Base-by-base conservation (phyloP, 2,797 vertebrate species). In the Salmo trutta region DNA sequence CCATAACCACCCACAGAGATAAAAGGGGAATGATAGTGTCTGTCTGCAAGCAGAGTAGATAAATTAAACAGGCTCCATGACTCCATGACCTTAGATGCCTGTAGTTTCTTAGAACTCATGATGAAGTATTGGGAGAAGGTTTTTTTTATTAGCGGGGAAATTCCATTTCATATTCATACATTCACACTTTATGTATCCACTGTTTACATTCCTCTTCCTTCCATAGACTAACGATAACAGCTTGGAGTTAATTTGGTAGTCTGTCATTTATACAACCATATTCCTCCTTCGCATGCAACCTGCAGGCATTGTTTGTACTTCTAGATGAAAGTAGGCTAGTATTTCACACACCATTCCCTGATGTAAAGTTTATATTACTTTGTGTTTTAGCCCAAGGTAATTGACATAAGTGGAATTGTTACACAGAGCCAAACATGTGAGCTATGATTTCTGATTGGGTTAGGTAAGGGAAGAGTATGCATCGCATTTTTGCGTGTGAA, bases 401-500 rank as follows among this genome's bases (percentile, higher is more conserved):
- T 70, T 80, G 71, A 81, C 83, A 84, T 88, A 83, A 87, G 85
- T 79, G 83, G 66, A 75, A 71, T 81, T 79, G 75, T 84, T 78
- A 74, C 78, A 79, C 80, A 85, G 71, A 78, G 72, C 76, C 70
- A 84, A 82, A 83, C 52, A 84, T 87, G 41, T 47, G 36, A 29
- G 72, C 75, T 86, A 84, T 88, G 83, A 82, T 88, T 84, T 88
- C 75, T 84, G 85, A 87, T 78, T 74, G 74, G 69, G 79, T 71
- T 78, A 73, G 79, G 79, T 59, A 79, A 62, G 84, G 76, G 80
- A 77, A 75, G 69, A 75, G 70, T 67, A 78, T 86, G 84, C 83
- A 86, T 81, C 83, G 86, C 87, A 92, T 88, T 81, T 77, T 89
- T 93, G 92, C 92, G 89, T 94, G 93, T 93, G 89, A 94, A 90